A percentile compares a stretch with the other conserved stretches of the same genome.
Evolutionary conservation across 2,113 vertebrate genomes (phyloP).

Genomic region (Trichomycterus rosablanca): DNA sequence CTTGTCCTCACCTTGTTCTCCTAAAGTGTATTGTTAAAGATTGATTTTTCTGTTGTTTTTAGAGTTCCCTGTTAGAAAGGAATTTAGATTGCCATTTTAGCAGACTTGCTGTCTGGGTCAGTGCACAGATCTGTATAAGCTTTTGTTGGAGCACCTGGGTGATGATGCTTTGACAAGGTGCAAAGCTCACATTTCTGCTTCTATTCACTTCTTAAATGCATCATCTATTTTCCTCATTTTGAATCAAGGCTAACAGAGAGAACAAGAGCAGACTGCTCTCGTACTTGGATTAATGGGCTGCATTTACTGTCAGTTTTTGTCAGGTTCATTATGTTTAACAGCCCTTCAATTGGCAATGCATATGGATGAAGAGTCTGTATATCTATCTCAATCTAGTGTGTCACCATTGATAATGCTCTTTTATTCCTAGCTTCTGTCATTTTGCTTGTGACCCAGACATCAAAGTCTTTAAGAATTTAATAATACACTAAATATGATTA

Average conservation of each 20-base stretch:
- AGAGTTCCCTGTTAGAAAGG: conserved; percentile 57
- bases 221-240: conserved; percentile 21
- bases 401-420: too few species aligned
- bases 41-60: conserved; percentile 17
- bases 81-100: conserved; percentile 67
- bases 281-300: too few species aligned
- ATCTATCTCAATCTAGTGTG: too few species aligned
- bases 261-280: conserved; percentile 21
- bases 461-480: too few species aligned
- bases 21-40: neutral
- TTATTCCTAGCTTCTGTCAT: too few species aligned
- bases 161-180: conserved; percentile 55
- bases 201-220: conserved; percentile 39
- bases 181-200: conserved; percentile 58
- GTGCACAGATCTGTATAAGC: conserved; percentile 55
- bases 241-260: conserved; percentile 7
- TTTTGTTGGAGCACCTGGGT: conserved; percentile 74
- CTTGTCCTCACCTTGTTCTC: neutral
- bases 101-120: conserved; percentile 65
- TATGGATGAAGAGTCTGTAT: conserved; percentile 5
- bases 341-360: neutral
- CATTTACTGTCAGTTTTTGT: conserved; percentile 18
- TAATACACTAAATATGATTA: too few species aligned
- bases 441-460: too few species aligned
- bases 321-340: conserved; percentile 25